Percentiles rank a stretch among this genome's conserved stretches.
phyloP scores from a whole-genome alignment of 2,888 invertebrate genomes.

The Polymixis flavicincta region DNA sequence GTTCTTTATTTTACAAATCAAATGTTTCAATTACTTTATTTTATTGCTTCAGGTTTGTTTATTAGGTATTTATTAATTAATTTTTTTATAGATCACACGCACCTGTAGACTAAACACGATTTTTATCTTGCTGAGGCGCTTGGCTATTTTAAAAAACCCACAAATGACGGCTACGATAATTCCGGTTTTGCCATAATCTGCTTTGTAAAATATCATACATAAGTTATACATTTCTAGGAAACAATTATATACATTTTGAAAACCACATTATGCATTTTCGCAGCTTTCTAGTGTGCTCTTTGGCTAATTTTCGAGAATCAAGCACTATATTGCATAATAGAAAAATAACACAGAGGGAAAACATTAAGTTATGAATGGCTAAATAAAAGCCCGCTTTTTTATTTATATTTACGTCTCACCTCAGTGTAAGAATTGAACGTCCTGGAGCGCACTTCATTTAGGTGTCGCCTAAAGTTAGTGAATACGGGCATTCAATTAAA shows the following conservation, averaged over 20 bases:
- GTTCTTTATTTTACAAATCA: conserved; percentile 33
- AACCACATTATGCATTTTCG: too few species aligned
- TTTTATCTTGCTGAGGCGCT: background rate
- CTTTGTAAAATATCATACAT: background rate
- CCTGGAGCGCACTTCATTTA: background rate
- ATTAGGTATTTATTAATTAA: conserved; percentile 12
- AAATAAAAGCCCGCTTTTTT: too few species aligned
- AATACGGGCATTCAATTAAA: conserved; percentile 1
- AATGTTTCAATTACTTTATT: conserved; percentile 23
- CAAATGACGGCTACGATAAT: conserved; percentile 15
- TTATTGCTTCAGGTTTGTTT: conserved; percentile 26
- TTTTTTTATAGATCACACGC: conserved; percentile 11
- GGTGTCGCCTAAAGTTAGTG: too few species aligned
- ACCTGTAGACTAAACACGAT: conserved; percentile 9
- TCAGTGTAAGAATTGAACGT: too few species aligned
- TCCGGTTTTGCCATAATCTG: background rate
- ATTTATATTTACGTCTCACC: too few species aligned
- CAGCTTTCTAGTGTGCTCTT: conserved; percentile 7
- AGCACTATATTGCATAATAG: background rate
- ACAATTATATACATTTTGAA: background rate
- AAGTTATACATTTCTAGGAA: conserved; percentile 18
- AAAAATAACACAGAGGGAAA: background rate
- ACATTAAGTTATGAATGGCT: too few species aligned
- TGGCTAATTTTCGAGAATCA: conserved; percentile 15
- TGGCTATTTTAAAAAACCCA: conserved; percentile 4